Evolutionary conservation across 2,113 vertebrate species (phyloP).

Genomic region (Lagopus leucura): DNA sequence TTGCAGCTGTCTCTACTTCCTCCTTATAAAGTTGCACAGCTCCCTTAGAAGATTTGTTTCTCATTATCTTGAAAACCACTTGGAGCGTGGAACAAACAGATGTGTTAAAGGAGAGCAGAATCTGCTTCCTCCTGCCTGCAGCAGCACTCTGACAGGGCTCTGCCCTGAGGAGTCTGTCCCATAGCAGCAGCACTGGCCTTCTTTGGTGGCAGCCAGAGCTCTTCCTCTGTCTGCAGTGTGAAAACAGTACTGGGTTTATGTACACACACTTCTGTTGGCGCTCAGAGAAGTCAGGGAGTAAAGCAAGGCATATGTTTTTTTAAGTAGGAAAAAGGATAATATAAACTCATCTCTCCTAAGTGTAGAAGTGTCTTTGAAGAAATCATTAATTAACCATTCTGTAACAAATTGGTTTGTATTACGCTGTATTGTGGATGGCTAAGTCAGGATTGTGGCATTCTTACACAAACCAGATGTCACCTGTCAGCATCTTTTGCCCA

Average conservation of each 20-base stretch:
- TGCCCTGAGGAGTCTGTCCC: not conserved
- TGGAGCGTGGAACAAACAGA: not conserved
- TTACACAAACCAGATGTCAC: not conserved
- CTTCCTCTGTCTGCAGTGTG: not conserved
- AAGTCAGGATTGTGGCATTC: not conserved
- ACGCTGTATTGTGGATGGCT: not conserved
- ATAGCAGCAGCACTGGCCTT: not conserved
- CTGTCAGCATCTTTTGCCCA: not conserved
- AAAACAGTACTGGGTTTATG: not conserved
- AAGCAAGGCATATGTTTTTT: not conserved
- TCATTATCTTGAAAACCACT: not conserved
- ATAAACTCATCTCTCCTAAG: not conserved
- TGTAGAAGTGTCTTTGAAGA: not conserved
- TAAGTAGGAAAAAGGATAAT: not conserved
- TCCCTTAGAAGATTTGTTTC: not conserved
- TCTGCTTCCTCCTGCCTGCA: not conserved
- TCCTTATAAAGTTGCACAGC: not conserved
- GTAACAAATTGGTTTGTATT: not conserved
- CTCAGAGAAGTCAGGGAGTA: not conserved
- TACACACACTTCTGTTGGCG: not conserved
- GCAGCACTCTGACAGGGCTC: not conserved
- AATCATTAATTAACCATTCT: not conserved
- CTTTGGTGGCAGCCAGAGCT: not conserved
- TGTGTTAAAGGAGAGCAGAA: not conserved
- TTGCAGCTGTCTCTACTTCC: not conserved